A percentile compares a stretch with the other conserved stretches of the same genome.
These are phyloP conservation scores for Brienomyrus brachyistius DNA, from an alignment of 2,113 vertebrate genomes.

Conservation along the genomic window DNA sequence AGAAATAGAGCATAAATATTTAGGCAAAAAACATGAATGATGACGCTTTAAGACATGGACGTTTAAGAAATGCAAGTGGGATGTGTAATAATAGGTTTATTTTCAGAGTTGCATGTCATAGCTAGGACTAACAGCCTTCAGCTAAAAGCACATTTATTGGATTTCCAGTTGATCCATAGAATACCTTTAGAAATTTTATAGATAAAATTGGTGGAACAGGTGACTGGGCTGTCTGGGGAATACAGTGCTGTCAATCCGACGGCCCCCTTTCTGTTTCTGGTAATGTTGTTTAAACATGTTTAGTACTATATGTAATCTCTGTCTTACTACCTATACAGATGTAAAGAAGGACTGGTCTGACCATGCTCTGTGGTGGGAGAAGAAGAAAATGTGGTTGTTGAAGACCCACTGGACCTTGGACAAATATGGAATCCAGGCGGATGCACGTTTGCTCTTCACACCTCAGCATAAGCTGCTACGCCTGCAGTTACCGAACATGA, in stretches of 20 bases:
- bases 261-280: not conserved
- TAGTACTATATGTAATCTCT: not conserved
- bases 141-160: not conserved
- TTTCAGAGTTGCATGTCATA: not conserved
- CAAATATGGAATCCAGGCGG: conserved; percentile 95
- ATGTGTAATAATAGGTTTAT: not conserved
- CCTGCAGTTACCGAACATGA: conserved; percentile 97
- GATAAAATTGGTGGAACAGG: not conserved
- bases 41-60: too few relatives aligned
- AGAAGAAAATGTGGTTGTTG: conserved; percentile 95
- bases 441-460: conserved; percentile 91
- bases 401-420: conserved; percentile 98
- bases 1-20: too few relatives aligned
- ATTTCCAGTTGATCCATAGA: not conserved
- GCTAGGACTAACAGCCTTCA: not conserved
- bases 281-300: not conserved
- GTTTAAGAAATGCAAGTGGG: not conserved
- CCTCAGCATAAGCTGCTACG: conserved; percentile 96
- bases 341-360: conserved; percentile 99
- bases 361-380: conserved; percentile 97
- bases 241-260: not conserved
- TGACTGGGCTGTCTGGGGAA: not conserved
- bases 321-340: conserved; percentile 55
- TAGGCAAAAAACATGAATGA: too few relatives aligned
- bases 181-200: not conserved